Conservation (phyloP, 2,797 vertebrate genomes). For the Loris lydekkerianus region DNA sequence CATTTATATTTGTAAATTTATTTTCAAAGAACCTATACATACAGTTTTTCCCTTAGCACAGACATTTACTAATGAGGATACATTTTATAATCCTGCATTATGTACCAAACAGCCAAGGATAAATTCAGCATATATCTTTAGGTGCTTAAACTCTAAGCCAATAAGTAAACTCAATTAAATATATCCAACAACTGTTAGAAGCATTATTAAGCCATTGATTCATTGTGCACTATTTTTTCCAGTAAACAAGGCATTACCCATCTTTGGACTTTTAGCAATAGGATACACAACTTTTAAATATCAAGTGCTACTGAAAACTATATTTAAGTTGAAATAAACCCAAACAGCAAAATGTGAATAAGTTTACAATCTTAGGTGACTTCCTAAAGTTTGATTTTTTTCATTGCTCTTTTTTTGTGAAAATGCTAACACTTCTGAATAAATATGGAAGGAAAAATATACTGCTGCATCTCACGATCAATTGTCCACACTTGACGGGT, state of each 20-base stretch:
- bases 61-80: not conserved
- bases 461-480: not conserved
- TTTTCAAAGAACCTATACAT: not conserved
- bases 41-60: not conserved
- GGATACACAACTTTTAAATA: not conserved
- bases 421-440: not conserved
- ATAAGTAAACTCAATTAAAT: not conserved
- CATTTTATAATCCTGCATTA: not conserved
- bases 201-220: not conserved
- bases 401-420: not conserved
- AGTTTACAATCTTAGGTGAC: not conserved
- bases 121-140: not conserved
- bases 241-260: not conserved
- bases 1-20: not conserved
- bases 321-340: not conserved
- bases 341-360: constrained; percentile 33
- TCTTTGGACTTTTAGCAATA: not conserved
- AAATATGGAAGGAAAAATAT: not conserved
- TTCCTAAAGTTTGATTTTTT: not conserved
- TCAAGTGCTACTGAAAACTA: not conserved
- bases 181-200: not conserved
- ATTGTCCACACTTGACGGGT: not conserved
- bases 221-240: not conserved
- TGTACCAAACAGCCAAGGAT: not conserved
- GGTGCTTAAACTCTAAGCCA: not conserved